A percentile compares a stretch with the other conserved stretches of the same genome.
Conservation (phyloP, 2,797 vertebrate species). For the Ctenosaura bakeri region DNA sequence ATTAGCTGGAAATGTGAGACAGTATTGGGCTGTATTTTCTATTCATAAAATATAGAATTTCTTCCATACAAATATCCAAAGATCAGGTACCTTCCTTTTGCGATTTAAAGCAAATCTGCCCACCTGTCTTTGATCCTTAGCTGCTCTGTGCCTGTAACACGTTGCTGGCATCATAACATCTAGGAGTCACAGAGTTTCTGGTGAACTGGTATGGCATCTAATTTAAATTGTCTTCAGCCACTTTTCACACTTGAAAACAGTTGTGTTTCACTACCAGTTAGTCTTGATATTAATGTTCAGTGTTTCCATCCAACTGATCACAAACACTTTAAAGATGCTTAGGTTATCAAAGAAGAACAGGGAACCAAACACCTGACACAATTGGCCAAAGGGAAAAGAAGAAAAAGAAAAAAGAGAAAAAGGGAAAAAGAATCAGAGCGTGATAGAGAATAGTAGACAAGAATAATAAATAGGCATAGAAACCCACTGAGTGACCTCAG, state of each 20-base stretch:
- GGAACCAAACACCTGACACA: neutral
- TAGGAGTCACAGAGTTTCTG: neutral
- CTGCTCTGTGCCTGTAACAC: slow-evolving; percentile 1
- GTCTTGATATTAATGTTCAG: slow-evolving; percentile 26
- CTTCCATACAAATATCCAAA: neutral
- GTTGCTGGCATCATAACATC: slow-evolving; percentile 3
- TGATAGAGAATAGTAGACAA: neutral
- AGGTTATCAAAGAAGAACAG: neutral
- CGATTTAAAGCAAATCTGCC: slow-evolving; percentile 4
- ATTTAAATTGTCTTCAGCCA: slow-evolving; percentile 22
- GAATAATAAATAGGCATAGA: no score
- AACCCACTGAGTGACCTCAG: no score
- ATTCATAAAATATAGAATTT: neutral
- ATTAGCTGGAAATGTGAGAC: neutral
- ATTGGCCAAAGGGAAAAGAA: neutral
- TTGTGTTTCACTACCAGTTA: neutral
- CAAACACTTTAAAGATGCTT: neutral
- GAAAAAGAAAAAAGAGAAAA: no score
- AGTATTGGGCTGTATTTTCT: slow-evolving; percentile 7
- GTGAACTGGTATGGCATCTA: slow-evolving; percentile 10
- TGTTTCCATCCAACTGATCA: slow-evolving; percentile 14
- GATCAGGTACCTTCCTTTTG: neutral
- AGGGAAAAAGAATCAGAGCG: no score
- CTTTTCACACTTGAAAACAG: slow-evolving; percentile 20
- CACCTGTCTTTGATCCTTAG: neutral